A percentile compares a stretch with the other conserved stretches of the same genome.
These are phyloP conservation scores for Elegia similella DNA, from an alignment of 2,888 invertebrate species.

Conservation along the genomic window DNA sequence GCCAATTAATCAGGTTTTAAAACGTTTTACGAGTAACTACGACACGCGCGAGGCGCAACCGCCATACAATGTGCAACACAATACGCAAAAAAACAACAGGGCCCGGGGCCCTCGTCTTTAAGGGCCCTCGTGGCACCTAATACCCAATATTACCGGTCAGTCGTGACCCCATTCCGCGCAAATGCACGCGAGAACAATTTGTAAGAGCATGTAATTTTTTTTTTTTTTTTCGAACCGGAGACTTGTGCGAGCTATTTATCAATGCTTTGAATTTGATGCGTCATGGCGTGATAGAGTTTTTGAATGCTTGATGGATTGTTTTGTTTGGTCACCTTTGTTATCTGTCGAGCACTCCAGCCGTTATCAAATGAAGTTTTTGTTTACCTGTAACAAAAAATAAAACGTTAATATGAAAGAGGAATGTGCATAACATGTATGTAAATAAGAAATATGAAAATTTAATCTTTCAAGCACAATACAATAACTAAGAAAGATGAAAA, in stretches of 20 bases:
- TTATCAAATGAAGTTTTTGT: constrained; percentile 19
- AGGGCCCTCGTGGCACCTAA: constrained; percentile 24
- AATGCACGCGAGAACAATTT: constrained; percentile 39
- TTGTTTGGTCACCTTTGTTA: constrained; percentile 16
- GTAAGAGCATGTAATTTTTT: constrained; percentile 47
- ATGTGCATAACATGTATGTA: too few relatives aligned
- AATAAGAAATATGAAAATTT: too few relatives aligned
- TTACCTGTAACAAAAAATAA: constrained; percentile 52
- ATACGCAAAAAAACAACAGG: constrained; percentile 15
- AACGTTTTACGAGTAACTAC: background rate
- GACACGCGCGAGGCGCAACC: background rate
- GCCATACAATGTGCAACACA: constrained; percentile 23
- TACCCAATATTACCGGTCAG: constrained; percentile 19
- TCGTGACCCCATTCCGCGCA: constrained; percentile 46
- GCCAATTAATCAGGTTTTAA: background rate
- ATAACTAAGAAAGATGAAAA: too few relatives aligned
- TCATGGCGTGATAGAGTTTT: constrained; percentile 10
- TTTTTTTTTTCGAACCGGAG: constrained; percentile 28
- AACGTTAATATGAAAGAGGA: too few relatives aligned
- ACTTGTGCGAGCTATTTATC: constrained; percentile 25
- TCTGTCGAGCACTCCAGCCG: constrained; percentile 5
- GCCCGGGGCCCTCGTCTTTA: constrained; percentile 21
- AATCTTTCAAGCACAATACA: too few relatives aligned
- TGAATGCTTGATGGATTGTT: constrained; percentile 5
- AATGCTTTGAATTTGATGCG: constrained; percentile 16